A percentile compares a stretch with the other conserved stretches of the same genome.
Conservation (phyloP, 2,888 invertebrate species). For the Stenolophus ochropezus region DNA sequence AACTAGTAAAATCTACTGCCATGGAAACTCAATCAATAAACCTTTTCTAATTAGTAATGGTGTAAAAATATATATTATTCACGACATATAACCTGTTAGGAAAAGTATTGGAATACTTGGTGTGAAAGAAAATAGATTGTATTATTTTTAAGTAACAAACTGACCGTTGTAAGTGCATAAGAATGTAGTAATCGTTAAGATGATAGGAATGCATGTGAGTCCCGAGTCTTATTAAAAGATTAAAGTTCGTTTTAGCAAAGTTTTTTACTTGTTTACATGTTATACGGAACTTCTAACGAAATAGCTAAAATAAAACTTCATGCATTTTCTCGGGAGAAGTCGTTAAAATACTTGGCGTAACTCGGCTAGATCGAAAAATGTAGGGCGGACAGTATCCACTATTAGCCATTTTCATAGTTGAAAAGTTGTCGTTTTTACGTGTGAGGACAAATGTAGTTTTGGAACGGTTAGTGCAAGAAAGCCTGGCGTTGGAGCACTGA, state of each 20-base stretch:
- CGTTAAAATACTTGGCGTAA: slow-evolving; percentile 51
- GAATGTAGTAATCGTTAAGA: not conserved
- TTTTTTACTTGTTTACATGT: slow-evolving; percentile 50
- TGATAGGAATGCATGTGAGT: not conserved
- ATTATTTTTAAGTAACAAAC: not conserved
- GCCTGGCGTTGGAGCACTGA: not conserved
- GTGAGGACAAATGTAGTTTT: slow-evolving; percentile 38
- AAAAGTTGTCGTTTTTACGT: slow-evolving; percentile 34
- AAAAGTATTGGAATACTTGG: too few relatives aligned
- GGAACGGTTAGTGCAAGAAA: slow-evolving; percentile 29
- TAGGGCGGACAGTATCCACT: slow-evolving; percentile 36
- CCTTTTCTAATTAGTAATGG: too few relatives aligned
- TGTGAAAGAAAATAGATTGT: too few relatives aligned
- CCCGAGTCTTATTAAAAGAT: not conserved
- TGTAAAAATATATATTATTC: too few relatives aligned
- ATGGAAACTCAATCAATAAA: too few relatives aligned
- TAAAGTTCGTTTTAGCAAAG: not conserved
- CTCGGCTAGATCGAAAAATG: slow-evolving; percentile 53
- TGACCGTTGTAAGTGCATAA: too few relatives aligned
- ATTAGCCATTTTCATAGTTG: slow-evolving; percentile 45
- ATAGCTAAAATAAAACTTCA: slow-evolving; percentile 53
- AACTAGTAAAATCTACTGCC: too few relatives aligned
- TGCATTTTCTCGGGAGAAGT: slow-evolving; percentile 47
- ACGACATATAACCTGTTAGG: too few relatives aligned
- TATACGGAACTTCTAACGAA: slow-evolving; percentile 48